Conservation (phyloP, 2,113 vertebrate species). For the Neopipo cinnamomea region DNA sequence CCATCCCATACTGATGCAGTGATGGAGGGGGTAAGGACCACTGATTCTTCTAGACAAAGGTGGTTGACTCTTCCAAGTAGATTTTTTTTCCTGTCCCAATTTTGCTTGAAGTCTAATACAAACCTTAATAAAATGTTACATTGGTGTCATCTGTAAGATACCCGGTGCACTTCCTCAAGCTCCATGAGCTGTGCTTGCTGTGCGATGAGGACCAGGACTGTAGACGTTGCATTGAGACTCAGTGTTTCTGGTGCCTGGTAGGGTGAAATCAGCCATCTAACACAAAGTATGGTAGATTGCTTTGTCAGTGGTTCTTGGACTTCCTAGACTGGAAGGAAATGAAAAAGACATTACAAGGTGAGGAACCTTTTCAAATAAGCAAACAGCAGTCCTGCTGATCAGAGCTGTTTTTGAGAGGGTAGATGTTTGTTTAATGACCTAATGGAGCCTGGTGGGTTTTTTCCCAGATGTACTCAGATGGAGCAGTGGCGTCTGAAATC, state of each 20-base stretch:
- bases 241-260: not conserved
- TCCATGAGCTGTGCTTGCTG: not conserved
- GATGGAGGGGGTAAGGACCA: not conserved
- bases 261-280: not conserved
- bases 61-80: not conserved
- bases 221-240: not conserved
- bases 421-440: conserved; percentile 20
- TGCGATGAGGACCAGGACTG: not conserved
- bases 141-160: not conserved
- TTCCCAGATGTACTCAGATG: not conserved
- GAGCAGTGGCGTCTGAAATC: not conserved
- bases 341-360: not conserved
- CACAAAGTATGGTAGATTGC: not conserved
- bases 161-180: not conserved
- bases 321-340: conserved; percentile 21
- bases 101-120: not conserved
- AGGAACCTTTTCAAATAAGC: conserved; percentile 24
- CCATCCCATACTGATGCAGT: not conserved
- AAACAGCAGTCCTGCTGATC: conserved; percentile 1
- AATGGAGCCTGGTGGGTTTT: not conserved
- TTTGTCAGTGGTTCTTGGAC: not conserved
- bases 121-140: not conserved
- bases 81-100: not conserved
- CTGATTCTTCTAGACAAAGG: not conserved
- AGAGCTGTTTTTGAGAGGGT: conserved; percentile 1